These are phyloP conservation scores for Platalea minor DNA, from an alignment of 2,797 vertebrate species.

Conservation along the genomic window DNA sequence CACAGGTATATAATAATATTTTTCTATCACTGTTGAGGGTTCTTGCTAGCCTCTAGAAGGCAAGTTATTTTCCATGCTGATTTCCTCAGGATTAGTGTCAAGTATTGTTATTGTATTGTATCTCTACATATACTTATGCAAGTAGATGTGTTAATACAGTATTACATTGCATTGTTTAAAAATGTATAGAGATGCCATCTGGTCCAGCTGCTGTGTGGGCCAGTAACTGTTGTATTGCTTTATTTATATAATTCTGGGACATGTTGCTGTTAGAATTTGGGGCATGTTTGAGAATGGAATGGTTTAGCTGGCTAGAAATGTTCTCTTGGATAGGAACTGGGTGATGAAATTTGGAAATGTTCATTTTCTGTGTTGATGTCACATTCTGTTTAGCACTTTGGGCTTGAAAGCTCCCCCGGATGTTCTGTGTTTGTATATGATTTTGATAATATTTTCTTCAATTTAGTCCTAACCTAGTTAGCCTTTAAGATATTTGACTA, in stretches of 20 bases:
- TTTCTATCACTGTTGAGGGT: not conserved
- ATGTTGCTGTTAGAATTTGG: constrained; percentile 4
- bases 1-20: not conserved
- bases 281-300: not conserved
- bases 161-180: constrained; percentile 41
- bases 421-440: not conserved
- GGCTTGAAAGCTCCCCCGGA: not conserved
- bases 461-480: not conserved
- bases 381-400: not conserved
- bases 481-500: not conserved
- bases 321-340: not conserved
- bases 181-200: constrained; percentile 52
- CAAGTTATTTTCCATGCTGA: constrained; percentile 40
- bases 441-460: not conserved
- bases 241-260: constrained; percentile 34
- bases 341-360: not conserved
- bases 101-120: constrained; percentile 37
- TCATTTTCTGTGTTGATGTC: not conserved
- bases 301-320: not conserved
- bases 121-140: not conserved
- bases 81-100: constrained; percentile 35
- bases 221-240: constrained; percentile 19
- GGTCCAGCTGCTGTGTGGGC: constrained; percentile 37
- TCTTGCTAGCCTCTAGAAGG: constrained; percentile 20
- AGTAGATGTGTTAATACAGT: constrained; percentile 33